Evolutionary conservation across 1,140 invertebrate genomes (phyloP).

Genomic region (Akabosia matsudoensis): DNA sequence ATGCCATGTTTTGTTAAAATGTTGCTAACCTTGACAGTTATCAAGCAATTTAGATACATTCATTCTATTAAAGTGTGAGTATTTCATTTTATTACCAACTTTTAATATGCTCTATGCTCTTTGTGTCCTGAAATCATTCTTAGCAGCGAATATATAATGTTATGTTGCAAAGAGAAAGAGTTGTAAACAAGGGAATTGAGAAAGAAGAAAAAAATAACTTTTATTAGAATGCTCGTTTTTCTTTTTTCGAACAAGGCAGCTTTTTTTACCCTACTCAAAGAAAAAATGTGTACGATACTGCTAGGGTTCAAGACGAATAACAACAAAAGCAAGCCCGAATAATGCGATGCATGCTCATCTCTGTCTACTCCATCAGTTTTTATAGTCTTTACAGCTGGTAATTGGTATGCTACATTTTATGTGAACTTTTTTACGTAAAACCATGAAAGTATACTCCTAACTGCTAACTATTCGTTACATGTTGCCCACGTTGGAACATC

Average conservation of each 20-base stretch:
- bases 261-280: not conserved
- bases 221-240: not conserved
- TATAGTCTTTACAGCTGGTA: constrained; percentile 10
- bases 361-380: not conserved
- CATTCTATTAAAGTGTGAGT: not conserved
- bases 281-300: not conserved
- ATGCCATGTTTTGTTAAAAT: not conserved
- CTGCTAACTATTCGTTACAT: not conserved
- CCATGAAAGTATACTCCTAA: not conserved
- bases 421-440: not conserved
- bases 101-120: not conserved
- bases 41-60: not conserved
- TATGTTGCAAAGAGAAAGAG: not conserved
- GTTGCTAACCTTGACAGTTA: constrained; percentile 14
- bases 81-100: not conserved
- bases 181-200: not conserved
- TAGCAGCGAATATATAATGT: not conserved
- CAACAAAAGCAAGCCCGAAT: not conserved
- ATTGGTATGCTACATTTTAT: not conserved
- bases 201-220: not conserved
- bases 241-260: not conserved
- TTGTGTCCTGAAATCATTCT: not conserved
- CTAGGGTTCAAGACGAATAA: no score
- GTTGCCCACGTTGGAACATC: not conserved
- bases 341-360: not conserved